Base-by-base conservation (phyloP, 2,797 vertebrate species). In the Hyperoplus lanceolatus region DNA sequence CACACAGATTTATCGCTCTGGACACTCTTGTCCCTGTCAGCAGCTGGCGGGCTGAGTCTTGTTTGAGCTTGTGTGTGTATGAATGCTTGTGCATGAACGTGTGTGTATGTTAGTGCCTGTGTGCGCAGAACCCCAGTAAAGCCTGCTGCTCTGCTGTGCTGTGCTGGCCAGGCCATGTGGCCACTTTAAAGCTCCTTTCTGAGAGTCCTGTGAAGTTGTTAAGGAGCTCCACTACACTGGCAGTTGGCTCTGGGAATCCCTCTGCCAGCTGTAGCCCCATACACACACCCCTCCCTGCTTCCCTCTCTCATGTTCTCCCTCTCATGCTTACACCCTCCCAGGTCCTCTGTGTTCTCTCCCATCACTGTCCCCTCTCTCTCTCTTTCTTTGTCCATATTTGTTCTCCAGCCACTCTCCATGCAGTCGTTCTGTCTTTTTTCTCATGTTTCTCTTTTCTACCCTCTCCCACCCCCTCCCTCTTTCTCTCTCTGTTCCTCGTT, bases 141-240 rank as follows among this genome's bases (percentile, higher is more conserved):
- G 94, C 94, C 91, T 90, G 89, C 91, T 92, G 91, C 93, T 92
- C 87, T 90, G 91, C 91, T 94, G 84, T 92, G 91, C 92, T 90
- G 90, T 93, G 93, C 91, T 94, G 95, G 92, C 94, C 92, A 94
- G 92, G 93, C 94, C 95, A 95, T 95, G 95, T 94, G 94, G 95
- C 92, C 94, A 94, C 95, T 95, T 95, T 95, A 95, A 95, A 95
- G 94, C 95, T 94, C 90, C 91, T 95, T 94, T 95, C 92, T 95
- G 93, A 94, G 94, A 92, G 92, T 94, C 93, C 94, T 95, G 95
- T 95, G 94, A 95, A 95, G 94, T 95, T 95, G 95, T 96, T 95
- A 95, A 96, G 94, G 94, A 96, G 94, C 94, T 95, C 93, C 94
- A 93, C 94, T 92, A 94, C 93, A 94, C 93, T 94, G 93, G 92